Evolutionary conservation across 2,888 invertebrate genomes (phyloP), one percentile per base, ranked within the genome.

Genomic region (Dione vanillae): DNA sequence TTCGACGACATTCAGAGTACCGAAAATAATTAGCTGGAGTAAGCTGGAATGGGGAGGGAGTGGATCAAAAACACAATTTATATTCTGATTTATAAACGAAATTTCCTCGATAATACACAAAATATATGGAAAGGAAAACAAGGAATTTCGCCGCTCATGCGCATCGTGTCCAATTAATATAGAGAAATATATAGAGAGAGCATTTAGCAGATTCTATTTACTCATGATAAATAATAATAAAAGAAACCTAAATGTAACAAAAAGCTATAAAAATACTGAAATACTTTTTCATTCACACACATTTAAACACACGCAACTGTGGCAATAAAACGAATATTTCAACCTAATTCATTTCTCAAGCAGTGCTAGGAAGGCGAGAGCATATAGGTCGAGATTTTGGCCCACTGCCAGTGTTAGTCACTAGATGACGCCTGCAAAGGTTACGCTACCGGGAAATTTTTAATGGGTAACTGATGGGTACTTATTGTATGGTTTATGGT

Each of bases 331-430:
- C 73, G 72, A 64, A 69, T 66, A 70, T 65, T 68, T 43, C 70
- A 75, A 88, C 86, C 87, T 83, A 87, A 89, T 88, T 88, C 84
- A 84, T 84, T 80, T 76, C 79, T 80, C 80, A 80, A 78, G 81
- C 79, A 77, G 73, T 70, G 70, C 76, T 78, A 89, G 90, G 91
- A 91, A 91, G 91, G 86, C 84, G 77, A 76, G 78, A 79, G 88
- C 88, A 92, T 88, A 87, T 92, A 91, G 92, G 92, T 92, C 92
- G 91, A 85, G 84, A 76, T 69, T 84, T 87, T 92, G 92, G 92
- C 88, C 58, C 12, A 10, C 14, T 78, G 90, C 92, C 92, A 92
- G 81, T 74, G 80, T 91, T 90, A 91, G 85, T 91, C 92, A 92
- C 85, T 77, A 85, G 85, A 80, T 86, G 88, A 85, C 86, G 86